Conservation (phyloP, 2,797 vertebrate species). For the Lindbergichthys nudifrons region DNA sequence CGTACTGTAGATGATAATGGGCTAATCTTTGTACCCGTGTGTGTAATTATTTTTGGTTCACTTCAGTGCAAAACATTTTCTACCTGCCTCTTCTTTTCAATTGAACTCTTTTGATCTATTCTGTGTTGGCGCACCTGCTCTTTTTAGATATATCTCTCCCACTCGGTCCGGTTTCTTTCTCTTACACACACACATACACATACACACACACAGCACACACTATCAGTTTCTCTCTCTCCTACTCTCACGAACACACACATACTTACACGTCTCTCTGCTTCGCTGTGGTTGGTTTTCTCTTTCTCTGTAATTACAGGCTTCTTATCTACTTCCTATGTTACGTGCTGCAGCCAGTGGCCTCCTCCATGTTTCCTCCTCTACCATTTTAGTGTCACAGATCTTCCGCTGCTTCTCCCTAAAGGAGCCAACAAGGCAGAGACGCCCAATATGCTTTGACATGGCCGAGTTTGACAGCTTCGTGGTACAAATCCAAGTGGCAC, state of each 20-base stretch:
- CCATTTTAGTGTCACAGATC: conserved; percentile 70
- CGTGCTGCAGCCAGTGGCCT: conserved; percentile 48
- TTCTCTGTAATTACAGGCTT: conserved; percentile 72
- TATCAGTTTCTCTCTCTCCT: conserved; percentile 14
- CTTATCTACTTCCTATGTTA: conserved; percentile 71
- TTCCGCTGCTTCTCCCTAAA: conserved; percentile 43
- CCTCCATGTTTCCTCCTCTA: conserved; percentile 57
- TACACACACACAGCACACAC: background rate
- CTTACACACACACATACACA: background rate
- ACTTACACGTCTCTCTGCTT: conserved; percentile 49
- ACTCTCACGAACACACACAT: conserved; percentile 25
- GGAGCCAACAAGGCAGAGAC: conserved; percentile 32
- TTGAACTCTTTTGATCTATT: conserved; percentile 62
- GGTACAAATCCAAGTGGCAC: conserved; percentile 47
- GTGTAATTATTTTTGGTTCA: conserved; percentile 56
- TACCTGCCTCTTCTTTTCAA: conserved; percentile 54
- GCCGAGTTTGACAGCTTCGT: conserved; percentile 44
- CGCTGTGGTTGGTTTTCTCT: conserved; percentile 58
- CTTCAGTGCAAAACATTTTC: conserved; percentile 47
- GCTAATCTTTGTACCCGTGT: conserved; percentile 50
- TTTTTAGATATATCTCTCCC: conserved; percentile 58
- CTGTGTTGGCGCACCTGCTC: conserved; percentile 59
- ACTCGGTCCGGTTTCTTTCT: conserved; percentile 39
- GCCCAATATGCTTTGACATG: conserved; percentile 47
- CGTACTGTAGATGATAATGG: conserved; percentile 28